A percentile compares a stretch with the other conserved stretches of the same genome.
Evolutionary conservation across 1,140 invertebrate species (phyloP).

Genomic region (Delia radicum): DNA sequence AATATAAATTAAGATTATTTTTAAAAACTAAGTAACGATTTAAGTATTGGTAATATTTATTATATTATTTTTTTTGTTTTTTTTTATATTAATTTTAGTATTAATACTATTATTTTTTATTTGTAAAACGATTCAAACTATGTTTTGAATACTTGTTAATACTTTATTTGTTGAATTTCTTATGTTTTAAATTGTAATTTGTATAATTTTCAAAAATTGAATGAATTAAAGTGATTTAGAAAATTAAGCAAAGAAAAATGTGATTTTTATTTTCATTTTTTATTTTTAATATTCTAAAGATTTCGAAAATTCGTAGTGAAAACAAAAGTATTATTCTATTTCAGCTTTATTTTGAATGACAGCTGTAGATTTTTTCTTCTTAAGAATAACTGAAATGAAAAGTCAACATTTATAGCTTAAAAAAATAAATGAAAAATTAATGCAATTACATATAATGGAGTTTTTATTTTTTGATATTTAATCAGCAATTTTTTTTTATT

Average conservation of each 20-base stretch:
- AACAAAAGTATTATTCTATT: not conserved
- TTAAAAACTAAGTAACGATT: not conserved
- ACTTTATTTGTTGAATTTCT: not conserved
- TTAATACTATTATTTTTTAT: not conserved
- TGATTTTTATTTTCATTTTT: not conserved
- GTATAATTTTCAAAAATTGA: not conserved
- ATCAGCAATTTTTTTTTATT: too few relatives aligned
- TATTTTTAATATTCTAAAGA: not conserved
- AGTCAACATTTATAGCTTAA: not conserved
- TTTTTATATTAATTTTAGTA: not conserved
- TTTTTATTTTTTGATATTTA: not conserved
- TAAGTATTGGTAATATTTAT: conserved; percentile 3
- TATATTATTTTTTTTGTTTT: not conserved
- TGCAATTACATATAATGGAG: not conserved
- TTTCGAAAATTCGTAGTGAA: not conserved
- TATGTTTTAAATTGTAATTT: not conserved
- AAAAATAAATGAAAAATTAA: not conserved
- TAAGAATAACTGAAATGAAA: not conserved
- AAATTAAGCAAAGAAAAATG: not conserved
- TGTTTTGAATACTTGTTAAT: not conserved
- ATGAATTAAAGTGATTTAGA: not conserved
- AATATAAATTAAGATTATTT: not conserved
- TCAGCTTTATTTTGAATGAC: conserved; percentile 1
- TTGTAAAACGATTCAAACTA: not conserved
- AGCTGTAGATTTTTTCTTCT: not conserved